A percentile compares a stretch with the other conserved stretches of the same genome.
phyloP scores from a whole-genome alignment of 2,797 vertebrate species.

The Mormyrops boulengeri region DNA sequence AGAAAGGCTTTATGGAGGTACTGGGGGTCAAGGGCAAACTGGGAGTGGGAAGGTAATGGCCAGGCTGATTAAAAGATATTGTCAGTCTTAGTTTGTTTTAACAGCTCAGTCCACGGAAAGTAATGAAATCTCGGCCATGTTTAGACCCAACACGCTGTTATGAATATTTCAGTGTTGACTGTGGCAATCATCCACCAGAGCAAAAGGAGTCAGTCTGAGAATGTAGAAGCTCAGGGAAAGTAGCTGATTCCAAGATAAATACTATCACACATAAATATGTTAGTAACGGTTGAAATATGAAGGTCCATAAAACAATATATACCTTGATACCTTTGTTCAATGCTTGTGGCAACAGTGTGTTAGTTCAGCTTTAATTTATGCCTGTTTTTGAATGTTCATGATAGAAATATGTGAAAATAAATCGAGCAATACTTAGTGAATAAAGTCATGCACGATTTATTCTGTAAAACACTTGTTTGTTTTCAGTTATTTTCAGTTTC shows the following conservation, averaged over 20 bases:
- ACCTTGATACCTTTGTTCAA: not conserved
- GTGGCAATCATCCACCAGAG: slow-evolving; percentile 8
- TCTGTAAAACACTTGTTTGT: not conserved
- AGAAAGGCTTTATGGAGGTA: not conserved
- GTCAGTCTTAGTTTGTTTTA: slow-evolving; percentile 16
- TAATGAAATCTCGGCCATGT: not conserved
- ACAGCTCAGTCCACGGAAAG: slow-evolving; percentile 15
- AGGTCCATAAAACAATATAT: not conserved
- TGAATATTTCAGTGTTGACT: slow-evolving; percentile 1
- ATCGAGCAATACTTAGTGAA: not conserved
- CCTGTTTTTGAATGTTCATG: not conserved
- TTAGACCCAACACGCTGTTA: slow-evolving; percentile 3
- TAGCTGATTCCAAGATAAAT: not conserved
- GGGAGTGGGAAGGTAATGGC: not conserved
- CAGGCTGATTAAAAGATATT: not conserved
- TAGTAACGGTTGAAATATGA: not conserved
- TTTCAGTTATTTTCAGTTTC: not conserved
- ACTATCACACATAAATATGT: not conserved
- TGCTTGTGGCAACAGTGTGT: not conserved
- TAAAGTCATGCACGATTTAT: not conserved
- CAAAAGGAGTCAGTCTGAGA: not conserved
- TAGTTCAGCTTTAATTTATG: not conserved
- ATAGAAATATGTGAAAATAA: not conserved
- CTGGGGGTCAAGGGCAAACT: not conserved
- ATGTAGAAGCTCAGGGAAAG: not conserved